These are phyloP conservation scores for Xylophagus ater DNA, from an alignment of 2,888 invertebrate genomes.

Conservation along the genomic window DNA sequence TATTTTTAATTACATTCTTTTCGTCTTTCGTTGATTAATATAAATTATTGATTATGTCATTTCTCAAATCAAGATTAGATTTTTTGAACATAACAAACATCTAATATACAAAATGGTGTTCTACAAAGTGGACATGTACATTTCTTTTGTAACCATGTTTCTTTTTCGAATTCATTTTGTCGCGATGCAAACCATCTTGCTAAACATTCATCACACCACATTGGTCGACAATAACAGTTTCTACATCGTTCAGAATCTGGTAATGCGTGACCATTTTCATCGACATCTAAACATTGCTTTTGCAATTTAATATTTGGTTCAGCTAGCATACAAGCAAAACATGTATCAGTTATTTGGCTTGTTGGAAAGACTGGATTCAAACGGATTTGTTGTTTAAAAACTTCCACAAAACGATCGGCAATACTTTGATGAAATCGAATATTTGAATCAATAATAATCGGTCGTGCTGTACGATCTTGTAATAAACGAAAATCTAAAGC, in stretches of 20 bases:
- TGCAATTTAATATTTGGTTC: conserved; percentile 67
- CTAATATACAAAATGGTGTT: conserved; percentile 71
- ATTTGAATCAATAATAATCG: conserved; percentile 55
- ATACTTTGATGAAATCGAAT: conserved; percentile 66
- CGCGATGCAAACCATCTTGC: conserved; percentile 81
- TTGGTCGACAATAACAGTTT: conserved; percentile 65
- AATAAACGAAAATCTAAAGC: conserved; percentile 68
- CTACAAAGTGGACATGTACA: conserved; percentile 84
- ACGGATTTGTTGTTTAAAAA: conserved; percentile 64
- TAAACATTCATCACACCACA: conserved; percentile 83
- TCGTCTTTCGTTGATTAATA: no score
- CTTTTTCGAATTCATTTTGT: conserved; percentile 56
- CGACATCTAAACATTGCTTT: conserved; percentile 50
- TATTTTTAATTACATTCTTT: no score
- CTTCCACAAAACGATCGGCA: conserved; percentile 72
- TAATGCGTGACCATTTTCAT: conserved; percentile 36
- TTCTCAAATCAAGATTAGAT: conserved; percentile 7
- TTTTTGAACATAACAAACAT: conserved; percentile 50
- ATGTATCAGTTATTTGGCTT: conserved; percentile 62
- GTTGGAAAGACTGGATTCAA: conserved; percentile 51
- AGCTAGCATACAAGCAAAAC: conserved; percentile 81
- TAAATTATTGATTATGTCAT: no score
- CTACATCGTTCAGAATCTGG: conserved; percentile 34
- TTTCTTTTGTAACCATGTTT: conserved; percentile 68
- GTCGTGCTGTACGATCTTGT: conserved; percentile 55